Evolutionary conservation across 2,888 invertebrate species (phyloP), one percentile per base, ranked within the genome.

Genomic region (Clivina fossor): DNA sequence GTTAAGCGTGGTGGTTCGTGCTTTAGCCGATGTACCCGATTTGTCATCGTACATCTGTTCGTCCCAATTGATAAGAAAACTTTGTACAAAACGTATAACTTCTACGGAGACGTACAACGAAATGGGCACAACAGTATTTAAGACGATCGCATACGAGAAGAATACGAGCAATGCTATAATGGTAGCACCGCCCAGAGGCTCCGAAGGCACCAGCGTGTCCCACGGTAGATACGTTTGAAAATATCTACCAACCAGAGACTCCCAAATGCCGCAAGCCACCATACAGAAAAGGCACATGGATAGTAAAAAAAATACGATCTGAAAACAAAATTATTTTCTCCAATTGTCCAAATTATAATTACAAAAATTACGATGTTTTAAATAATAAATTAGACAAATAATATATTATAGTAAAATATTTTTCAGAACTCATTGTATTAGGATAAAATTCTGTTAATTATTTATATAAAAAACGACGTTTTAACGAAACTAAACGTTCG

Each of bases 71-170:
- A 99, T 99, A 71, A 94, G 87, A 77, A 96, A 91, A 77, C 97
- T 98, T 78, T 99, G 97, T 69, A 90, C 90, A 74, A 99, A 93
- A 69, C 99, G 88, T 73, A 99, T 97, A 60, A 99, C 96, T 85
- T 96, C 90, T 68, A 90, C 90, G 71, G 88, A 88, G 71, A 98
- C 97, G 79, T 99, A 98, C 62, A 99, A 84, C 68, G 97, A 98
- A 75, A 99, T 99, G 78, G 98, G 98, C 82, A 99, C 98, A 70
- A 98, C 96, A 69, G 98, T 99, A 81, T 99, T 99, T 76, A 99
- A 85, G 68, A 99, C 93, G 76, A 99, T 99, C 71, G 96, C 93
- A 78, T 99, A 99, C 28, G 98, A 98, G 82, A 99, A 96, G 83
- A 99, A 99, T 63, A 96, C 93, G 64, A 99, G 85, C 66, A 96